These are phyloP conservation scores for Anolis carolinensis DNA, from an alignment of 2,113 vertebrate genomes.

Conservation along the genomic window DNA sequence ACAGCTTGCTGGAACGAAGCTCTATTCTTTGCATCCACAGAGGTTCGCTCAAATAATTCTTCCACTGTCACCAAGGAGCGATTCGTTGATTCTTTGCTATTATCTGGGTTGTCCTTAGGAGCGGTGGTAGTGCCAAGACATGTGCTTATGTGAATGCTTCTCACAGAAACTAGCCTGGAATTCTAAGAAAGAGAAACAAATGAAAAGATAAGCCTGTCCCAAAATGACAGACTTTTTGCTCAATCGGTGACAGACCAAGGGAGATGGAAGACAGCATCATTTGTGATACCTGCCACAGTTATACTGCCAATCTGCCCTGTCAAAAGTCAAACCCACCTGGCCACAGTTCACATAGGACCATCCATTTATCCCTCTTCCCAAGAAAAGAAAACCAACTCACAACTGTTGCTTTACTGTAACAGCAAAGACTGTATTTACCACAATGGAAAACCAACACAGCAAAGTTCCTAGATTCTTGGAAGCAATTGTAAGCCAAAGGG, in stretches of 20 bases:
- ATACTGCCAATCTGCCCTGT: not conserved
- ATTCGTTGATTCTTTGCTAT: not conserved
- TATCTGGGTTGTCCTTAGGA: not conserved
- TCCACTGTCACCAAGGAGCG: conserved; percentile 58
- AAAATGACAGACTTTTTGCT: not conserved
- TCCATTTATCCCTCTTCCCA: not conserved
- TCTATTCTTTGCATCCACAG: conserved; percentile 67
- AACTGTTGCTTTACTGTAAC: not conserved
- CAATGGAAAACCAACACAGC: not conserved
- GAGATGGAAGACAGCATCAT: no score
- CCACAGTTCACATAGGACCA: not conserved
- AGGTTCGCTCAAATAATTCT: conserved; percentile 74
- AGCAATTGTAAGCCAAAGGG: not conserved
- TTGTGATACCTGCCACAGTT: not conserved
- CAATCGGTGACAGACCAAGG: not conserved
- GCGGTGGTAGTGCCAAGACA: not conserved
- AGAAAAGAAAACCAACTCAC: not conserved
- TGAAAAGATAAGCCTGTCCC: not conserved
- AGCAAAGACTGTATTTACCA: not conserved
- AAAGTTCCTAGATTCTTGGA: not conserved
- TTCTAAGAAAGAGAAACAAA: not conserved
- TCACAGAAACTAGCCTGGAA: not conserved
- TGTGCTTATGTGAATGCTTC: not conserved
- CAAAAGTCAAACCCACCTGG: not conserved
- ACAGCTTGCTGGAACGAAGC: conserved; percentile 78